phyloP scores from a whole-genome alignment of 2,113 vertebrate species.

The Cephalopterus ornatus region DNA sequence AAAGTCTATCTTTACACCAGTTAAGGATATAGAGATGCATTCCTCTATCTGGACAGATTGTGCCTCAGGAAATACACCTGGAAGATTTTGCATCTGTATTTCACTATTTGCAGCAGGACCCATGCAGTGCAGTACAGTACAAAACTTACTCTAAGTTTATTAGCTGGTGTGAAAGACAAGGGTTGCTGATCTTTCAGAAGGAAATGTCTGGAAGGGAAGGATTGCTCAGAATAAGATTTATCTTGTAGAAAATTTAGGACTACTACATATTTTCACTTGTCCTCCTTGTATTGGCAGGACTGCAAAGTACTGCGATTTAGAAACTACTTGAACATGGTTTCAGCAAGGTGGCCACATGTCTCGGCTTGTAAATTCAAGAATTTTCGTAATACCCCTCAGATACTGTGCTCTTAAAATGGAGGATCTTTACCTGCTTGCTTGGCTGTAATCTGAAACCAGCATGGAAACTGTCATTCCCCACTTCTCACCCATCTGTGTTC shows the following conservation, averaged over 20 bases:
- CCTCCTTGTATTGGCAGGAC: fast-evolving
- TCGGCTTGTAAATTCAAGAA: not conserved
- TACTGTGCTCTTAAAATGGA: not conserved
- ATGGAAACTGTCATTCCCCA: not conserved
- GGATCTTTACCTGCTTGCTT: not conserved
- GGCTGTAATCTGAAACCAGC: not conserved
- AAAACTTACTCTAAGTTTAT: not conserved
- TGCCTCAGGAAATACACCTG: not conserved
- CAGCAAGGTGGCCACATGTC: not conserved
- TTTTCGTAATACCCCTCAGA: not conserved
- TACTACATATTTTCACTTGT: not conserved
- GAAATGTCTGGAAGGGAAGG: not conserved
- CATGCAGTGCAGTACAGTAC: not conserved
- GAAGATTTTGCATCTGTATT: not conserved
- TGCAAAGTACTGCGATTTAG: not conserved
- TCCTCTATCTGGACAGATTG: not conserved
- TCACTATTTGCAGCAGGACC: not conserved
- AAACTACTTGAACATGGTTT: not conserved
- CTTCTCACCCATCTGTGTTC: not conserved
- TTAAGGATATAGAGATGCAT: not conserved
- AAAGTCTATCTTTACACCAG: not conserved
- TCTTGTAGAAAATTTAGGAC: not conserved
- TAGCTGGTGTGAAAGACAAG: not conserved
- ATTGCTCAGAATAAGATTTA: not conserved
- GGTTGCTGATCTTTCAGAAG: not conserved